Evolutionary conservation across 2,888 invertebrate genomes (phyloP).

Genomic region (Azorinus chamasolen): DNA sequence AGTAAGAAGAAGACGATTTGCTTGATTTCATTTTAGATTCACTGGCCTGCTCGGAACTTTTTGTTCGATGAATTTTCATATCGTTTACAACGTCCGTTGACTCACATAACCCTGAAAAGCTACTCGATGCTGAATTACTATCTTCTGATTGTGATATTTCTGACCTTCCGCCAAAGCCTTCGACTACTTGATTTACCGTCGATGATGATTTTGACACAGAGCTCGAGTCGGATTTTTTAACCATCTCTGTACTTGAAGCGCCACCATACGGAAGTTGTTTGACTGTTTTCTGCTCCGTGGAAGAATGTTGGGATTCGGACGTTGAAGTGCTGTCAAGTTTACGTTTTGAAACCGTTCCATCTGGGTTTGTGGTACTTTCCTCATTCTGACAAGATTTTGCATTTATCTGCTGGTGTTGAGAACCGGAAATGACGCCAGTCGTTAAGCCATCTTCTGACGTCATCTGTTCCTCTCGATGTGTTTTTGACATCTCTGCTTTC

Average conservation of each 20-base stretch:
- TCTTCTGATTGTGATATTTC: constrained; percentile 43
- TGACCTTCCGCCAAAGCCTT: constrained; percentile 15
- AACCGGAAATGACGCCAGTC: constrained; percentile 27
- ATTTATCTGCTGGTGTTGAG: constrained; percentile 42
- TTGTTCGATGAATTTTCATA: constrained; percentile 35
- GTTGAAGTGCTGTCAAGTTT: constrained; percentile 27
- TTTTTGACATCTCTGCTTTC: constrained; percentile 40
- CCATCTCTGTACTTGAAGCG: constrained; percentile 39
- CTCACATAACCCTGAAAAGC: constrained; percentile 51
- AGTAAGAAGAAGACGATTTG: constrained; percentile 26
- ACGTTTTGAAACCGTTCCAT: constrained; percentile 25
- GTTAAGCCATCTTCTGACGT: constrained; percentile 25
- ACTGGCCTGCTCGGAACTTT: constrained; percentile 36
- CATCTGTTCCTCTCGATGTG: constrained; percentile 37
- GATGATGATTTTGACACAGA: constrained; percentile 40
- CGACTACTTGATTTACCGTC: constrained; percentile 27
- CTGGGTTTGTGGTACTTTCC: constrained; percentile 30
- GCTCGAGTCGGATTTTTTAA: constrained; percentile 39
- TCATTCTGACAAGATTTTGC: constrained; percentile 34
- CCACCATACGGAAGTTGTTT: constrained; percentile 35
- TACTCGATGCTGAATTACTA: constrained; percentile 44
- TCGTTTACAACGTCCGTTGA: constrained; percentile 45
- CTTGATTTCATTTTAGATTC: constrained; percentile 42
- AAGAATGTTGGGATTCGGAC: constrained; percentile 31
- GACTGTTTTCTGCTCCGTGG: constrained; percentile 38